Percentiles rank a stretch among this genome's conserved stretches.
phyloP scores from a whole-genome alignment of 2,797 vertebrate species.

The Pempheris klunzingeri region DNA sequence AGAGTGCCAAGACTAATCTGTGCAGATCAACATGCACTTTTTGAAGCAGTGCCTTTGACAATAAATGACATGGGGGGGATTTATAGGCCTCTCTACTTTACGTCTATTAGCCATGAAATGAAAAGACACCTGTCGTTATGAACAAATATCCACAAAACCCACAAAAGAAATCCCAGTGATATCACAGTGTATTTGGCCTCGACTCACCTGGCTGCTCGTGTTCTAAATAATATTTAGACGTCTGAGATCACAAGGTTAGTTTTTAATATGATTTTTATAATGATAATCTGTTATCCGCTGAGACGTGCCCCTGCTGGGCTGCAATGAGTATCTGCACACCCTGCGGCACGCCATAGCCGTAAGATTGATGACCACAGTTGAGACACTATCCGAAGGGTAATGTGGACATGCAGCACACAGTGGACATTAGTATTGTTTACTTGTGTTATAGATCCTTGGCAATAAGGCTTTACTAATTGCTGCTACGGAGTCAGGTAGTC shows the following conservation, averaged over 20 bases:
- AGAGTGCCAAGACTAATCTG: slow-evolving; percentile 43
- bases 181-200: not conserved
- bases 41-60: slow-evolving; percentile 32
- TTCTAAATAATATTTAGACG: slow-evolving; percentile 27
- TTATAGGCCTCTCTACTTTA: slow-evolving; percentile 23
- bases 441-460: slow-evolving; percentile 60
- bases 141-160: slow-evolving; percentile 18
- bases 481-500: slow-evolving; percentile 56
- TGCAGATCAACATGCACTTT: slow-evolving; percentile 33
- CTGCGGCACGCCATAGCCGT: slow-evolving; percentile 13
- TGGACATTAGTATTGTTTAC: slow-evolving; percentile 72
- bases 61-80: slow-evolving; percentile 21
- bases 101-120: slow-evolving; percentile 28
- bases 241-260: not conserved
- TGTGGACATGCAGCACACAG: slow-evolving; percentile 43
- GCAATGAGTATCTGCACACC: slow-evolving; percentile 3
- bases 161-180: not conserved
- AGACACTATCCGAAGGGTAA: slow-evolving; percentile 45
- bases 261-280: slow-evolving; percentile 16
- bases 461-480: slow-evolving; percentile 76
- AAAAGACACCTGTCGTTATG: slow-evolving; percentile 34
- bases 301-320: not conserved
- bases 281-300: slow-evolving; percentile 1
- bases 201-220: not conserved
- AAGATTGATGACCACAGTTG: slow-evolving; percentile 48